Base-by-base conservation (phyloP, 2,888 invertebrate genomes). In the Erpobdella octoculata region DNA sequence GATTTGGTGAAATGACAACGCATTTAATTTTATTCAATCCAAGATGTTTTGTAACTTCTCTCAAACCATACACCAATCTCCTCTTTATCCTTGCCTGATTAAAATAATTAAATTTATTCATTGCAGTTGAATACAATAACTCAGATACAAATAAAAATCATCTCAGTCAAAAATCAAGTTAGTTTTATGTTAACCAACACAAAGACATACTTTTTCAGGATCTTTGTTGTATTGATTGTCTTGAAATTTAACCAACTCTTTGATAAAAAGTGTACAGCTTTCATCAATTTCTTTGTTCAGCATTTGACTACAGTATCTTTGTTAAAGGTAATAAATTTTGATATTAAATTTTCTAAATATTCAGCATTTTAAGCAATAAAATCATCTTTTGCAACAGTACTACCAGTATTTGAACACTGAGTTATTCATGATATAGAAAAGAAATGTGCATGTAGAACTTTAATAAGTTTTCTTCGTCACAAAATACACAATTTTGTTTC, bases 1-100 rank as follows among this genome's bases (percentile, higher is more conserved):
- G 83, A 79, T 89, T 88, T 2, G 88, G 86, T 12, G 89, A 88
- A 65, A 89, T 83, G 6, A 89, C 82, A 8, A 89, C 81, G 73
- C 87, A 80, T 78, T 87, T 87, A 0, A 88, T 81, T 80, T 87
- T 87, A 71, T 85, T 86, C 33, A 87, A 80, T 59, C 83, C 82
- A 21, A 89, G 78, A 77, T 86, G 86, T 73, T 86, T 87, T 62
- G 85, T 83, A 0, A 87, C 85, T 80, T 89, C 88, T 62, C 87
- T 86, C 62, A 89, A 85, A 12, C 89, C 89, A 65, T 86, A 81
- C 0, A 88, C 86, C 72, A 88, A 84, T 70, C 89, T 84, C 65
- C 86, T 81, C 78, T 87, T 87, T 3, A 77, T 71, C 72, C 81
- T 82, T 8, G 83, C 82, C 81, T 82, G 76, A 2, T 72, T 31